Base-by-base conservation (phyloP, 2,888 invertebrate genomes). In the Pseudococcus longispinus region DNA sequence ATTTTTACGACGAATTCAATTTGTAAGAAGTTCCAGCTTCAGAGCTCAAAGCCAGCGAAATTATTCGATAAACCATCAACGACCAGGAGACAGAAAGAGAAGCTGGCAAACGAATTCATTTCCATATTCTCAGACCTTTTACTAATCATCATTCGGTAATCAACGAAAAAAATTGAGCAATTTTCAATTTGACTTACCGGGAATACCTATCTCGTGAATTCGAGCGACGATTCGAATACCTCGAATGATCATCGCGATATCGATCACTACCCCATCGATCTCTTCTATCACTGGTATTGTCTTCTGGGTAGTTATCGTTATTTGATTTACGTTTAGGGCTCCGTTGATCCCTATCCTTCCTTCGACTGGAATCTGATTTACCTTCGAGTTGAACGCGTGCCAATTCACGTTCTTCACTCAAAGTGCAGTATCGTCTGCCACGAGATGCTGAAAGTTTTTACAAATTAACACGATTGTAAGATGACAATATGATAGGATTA, bases 101-200 rank as follows among this genome's bases (percentile, higher is more conserved):
- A n/a, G n/a, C 20, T 15, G 13, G 42, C 55, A 42, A 60, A 82
- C 86, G 86, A 86, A 55, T 80, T 80, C 55, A 82, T 46, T 87
- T 44, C 37, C 18, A 32, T 32, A 82, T 87, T 65, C 51, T 87
- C 86, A 86, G 65, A 86, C 87, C 87, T 70, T 87, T 87, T 83
- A 83, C 83, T 83, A 87, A 29, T 87, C 85, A 74, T 85, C 85
- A 85, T 85, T 29, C 26, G 26, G 15, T 32, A 46, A 15, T 32
- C 13, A 26, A 15, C 20, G 26, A 42, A 77, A n/a, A 23, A 70
- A 29, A 84, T 18, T 32, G n/a, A n/a, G n/a, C n/a, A 13, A 29
- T 13, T 1, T 37, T 37, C 8, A 5, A 13, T 3, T 32, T 32
- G 13, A 1, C 51, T 86, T 55, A 86, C 86, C 80, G 46, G 32